phyloP scores from a whole-genome alignment of 2,797 vertebrate species.

The Poliocrania exsul region DNA sequence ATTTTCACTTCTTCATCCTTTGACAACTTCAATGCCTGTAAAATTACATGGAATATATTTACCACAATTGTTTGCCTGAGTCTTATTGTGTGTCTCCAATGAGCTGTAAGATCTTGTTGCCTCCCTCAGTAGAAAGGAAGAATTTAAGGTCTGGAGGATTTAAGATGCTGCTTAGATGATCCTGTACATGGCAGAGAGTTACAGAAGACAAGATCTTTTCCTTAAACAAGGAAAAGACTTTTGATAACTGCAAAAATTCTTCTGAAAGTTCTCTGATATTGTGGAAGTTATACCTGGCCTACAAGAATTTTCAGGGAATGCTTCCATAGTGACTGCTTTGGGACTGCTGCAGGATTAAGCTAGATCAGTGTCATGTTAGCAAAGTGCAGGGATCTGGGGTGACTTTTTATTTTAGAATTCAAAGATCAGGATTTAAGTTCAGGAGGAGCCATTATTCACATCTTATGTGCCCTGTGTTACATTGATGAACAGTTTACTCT shows the following conservation, averaged over 20 bases:
- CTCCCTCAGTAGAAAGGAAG: neutral
- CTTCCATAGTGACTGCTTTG: neutral
- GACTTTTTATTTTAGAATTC: neutral
- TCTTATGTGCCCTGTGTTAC: neutral
- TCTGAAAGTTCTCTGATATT: neutral
- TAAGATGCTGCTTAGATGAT: neutral
- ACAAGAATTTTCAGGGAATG: neutral
- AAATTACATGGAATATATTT: constrained; percentile 9
- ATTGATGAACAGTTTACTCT: neutral
- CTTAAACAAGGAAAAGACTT: neutral
- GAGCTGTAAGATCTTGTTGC: neutral
- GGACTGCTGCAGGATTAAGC: neutral
- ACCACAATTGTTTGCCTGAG: neutral
- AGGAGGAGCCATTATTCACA: neutral
- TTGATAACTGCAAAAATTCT: neutral
- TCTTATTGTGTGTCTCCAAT: neutral
- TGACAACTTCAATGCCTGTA: neutral
- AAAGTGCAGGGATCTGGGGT: neutral
- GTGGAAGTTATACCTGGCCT: neutral
- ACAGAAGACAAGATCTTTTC: neutral
- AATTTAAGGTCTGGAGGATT: neutral
- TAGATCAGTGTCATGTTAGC: neutral
- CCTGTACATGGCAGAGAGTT: neutral
- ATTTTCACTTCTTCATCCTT: constrained; percentile 21
- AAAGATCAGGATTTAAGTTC: neutral